Base-by-base conservation (phyloP, 2,888 invertebrate genomes). In the Drosophila parthenogenetica region DNA sequence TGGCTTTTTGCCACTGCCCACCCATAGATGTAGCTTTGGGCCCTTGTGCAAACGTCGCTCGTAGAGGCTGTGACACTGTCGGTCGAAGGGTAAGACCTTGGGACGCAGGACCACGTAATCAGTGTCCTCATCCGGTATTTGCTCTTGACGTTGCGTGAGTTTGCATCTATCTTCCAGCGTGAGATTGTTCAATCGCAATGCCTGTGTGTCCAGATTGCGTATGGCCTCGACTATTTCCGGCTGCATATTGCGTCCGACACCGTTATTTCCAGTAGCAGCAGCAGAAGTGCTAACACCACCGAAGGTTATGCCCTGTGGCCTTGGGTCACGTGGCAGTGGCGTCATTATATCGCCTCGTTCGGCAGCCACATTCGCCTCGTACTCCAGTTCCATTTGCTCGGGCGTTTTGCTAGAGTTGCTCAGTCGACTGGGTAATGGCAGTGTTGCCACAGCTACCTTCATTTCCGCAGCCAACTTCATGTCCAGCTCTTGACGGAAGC, bases 281-380 rank as follows among this genome's bases (percentile, higher is more conserved):
- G 14, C n/a, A 3, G n/a, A 35, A 35, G 10, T 22, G 4, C 29
- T 45, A 5, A 79, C 75, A 42, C 16, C 25, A 13, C 14, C 43
- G 46, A 86, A 81, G 69, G 84, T 51, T 73, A 75, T 55, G 42
- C 73, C 75, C 22, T 73, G 51, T 22, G 84, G 60, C 71, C 89
- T 75, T 46, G 86, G 66, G 29, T 55, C 73, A 32, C 78, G 84
- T 22, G 89, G 91, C 72, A 90, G 73, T 17, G 90, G 92, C 19
- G 89, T 91, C 79, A 70, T 92, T 80, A 90, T 93, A 93, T 90
- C 94, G 91, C 66, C 91, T 80, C 72, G 93, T 93, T 92, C 90
- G 91, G 90, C 91, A 16, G 83, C 84, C 68, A 87, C 85, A 59
- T 82, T 87, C 3, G 85, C 86, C 63, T 90, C 91, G 48, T 91